Conservation (phyloP, 2,888 invertebrate species). For the Heliconius hortense region DNA sequence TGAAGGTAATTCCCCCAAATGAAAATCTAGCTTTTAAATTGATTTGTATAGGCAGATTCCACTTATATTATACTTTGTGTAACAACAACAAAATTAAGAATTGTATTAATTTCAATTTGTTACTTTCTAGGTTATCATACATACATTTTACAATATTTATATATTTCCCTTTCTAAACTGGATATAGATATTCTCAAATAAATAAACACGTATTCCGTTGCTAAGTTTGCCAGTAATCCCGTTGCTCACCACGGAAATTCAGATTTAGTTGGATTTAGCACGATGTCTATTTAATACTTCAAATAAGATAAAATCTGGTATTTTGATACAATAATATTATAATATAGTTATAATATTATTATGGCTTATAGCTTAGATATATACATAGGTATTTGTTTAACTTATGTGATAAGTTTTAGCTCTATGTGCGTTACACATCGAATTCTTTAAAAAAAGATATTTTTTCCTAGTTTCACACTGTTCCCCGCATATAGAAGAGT, state of each 20-base stretch:
- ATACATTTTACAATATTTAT: not conserved
- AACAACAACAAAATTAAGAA: not conserved
- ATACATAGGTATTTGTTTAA: not conserved
- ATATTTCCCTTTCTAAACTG: not conserved
- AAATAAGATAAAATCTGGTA: slow-evolving; percentile 19
- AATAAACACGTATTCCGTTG: not conserved
- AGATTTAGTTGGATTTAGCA: slow-evolving; percentile 24
- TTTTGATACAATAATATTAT: not conserved
- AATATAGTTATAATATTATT: not conserved
- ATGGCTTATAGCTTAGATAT: not conserved
- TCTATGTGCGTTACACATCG: too few species aligned
- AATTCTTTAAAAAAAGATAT: too few species aligned
- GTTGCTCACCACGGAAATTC: slow-evolving; percentile 17
- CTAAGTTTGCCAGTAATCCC: slow-evolving; percentile 28
- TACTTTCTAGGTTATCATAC: not conserved
- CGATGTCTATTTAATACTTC: slow-evolving; percentile 27
- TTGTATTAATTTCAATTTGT: not conserved
- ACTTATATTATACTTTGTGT: too few species aligned
- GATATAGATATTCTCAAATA: not conserved
- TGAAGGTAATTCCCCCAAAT: too few species aligned
- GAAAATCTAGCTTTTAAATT: too few species aligned
- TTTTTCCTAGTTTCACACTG: too few species aligned
- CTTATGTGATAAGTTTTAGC: not conserved
- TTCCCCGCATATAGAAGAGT: too few species aligned
- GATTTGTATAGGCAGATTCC: too few species aligned